A percentile compares a stretch with the other conserved stretches of the same genome.
phyloP scores from a whole-genome alignment of 2,113 vertebrate genomes.

The Pluvianellus socialis region DNA sequence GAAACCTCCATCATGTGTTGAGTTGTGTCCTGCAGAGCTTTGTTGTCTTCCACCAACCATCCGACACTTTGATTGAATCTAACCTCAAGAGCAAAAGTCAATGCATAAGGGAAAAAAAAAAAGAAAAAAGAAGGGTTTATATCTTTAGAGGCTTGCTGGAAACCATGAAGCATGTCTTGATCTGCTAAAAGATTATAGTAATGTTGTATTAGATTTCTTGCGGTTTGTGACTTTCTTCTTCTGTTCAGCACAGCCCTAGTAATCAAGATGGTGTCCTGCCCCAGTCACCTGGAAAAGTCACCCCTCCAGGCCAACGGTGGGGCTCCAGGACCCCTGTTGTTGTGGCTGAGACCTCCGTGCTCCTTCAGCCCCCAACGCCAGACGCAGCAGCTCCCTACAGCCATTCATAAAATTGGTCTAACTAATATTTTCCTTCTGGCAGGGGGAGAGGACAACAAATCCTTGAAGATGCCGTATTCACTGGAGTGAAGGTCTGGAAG shows the following conservation, averaged over 20 bases:
- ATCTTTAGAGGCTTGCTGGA: background rate
- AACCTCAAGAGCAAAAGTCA: background rate
- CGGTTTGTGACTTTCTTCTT: background rate
- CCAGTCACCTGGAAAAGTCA: background rate
- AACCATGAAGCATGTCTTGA: background rate
- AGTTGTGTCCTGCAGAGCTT: background rate
- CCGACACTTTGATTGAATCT: background rate
- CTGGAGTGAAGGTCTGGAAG: background rate
- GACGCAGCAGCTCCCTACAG: background rate
- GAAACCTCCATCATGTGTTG: background rate
- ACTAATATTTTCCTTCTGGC: background rate
- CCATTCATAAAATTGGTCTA: background rate
- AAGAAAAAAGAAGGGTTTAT: background rate
- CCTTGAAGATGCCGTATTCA: background rate
- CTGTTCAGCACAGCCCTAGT: background rate
- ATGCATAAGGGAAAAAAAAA: background rate
- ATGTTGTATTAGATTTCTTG: background rate
- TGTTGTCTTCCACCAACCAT: background rate
- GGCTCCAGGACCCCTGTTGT: too few species aligned
- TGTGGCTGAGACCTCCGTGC: background rate
- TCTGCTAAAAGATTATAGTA: background rate
- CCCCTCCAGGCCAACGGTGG: accelerated
- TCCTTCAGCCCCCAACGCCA: background rate
- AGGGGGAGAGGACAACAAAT: background rate
- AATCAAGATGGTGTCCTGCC: background rate